phyloP scores from a whole-genome alignment of 2,113 vertebrate genomes.

The Eurystomus gularis region DNA sequence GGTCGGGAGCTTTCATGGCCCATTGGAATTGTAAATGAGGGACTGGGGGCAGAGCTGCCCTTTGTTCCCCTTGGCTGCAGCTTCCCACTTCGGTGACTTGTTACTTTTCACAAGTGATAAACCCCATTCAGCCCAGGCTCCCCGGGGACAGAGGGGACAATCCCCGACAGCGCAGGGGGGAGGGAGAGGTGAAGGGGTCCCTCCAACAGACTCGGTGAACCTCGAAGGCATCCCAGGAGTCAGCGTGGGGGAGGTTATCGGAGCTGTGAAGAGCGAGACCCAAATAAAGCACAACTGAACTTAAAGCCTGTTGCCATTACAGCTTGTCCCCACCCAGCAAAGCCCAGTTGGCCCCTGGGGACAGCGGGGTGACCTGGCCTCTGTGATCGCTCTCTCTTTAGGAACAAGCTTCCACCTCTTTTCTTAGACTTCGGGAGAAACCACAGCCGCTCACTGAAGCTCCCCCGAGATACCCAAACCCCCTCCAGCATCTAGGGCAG shows the following conservation, averaged over 20 bases:
- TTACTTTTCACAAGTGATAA: slow-evolving; percentile 77
- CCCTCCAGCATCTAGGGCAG: fast-evolving
- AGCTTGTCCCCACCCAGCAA: neutral
- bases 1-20: slow-evolving; percentile 55
- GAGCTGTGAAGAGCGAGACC: neutral
- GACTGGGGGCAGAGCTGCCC: slow-evolving; percentile 54
- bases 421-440: neutral
- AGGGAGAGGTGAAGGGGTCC: neutral
- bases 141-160: neutral
- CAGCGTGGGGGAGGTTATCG: neutral
- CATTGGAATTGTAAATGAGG: slow-evolving; percentile 80
- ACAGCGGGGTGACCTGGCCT: fast-evolving
- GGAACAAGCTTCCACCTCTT: fast-evolving
- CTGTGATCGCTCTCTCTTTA: fast-evolving
- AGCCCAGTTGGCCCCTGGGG: neutral
- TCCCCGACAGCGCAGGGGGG: neutral
- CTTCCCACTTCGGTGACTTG: slow-evolving; percentile 68
- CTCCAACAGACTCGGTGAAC: neutral
- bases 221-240: slow-evolving; percentile 19
- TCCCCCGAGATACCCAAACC: fast-evolving
- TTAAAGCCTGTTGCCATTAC: neutral
- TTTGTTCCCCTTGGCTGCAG: slow-evolving; percentile 73
- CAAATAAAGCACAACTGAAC: neutral
- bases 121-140: slow-evolving; percentile 65
- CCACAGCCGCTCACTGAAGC: fast-evolving